Percentiles rank a stretch among this genome's conserved stretches.
Evolutionary conservation across 1,140 invertebrate genomes (phyloP).

Genomic region (Lucilia cuprina): DNA sequence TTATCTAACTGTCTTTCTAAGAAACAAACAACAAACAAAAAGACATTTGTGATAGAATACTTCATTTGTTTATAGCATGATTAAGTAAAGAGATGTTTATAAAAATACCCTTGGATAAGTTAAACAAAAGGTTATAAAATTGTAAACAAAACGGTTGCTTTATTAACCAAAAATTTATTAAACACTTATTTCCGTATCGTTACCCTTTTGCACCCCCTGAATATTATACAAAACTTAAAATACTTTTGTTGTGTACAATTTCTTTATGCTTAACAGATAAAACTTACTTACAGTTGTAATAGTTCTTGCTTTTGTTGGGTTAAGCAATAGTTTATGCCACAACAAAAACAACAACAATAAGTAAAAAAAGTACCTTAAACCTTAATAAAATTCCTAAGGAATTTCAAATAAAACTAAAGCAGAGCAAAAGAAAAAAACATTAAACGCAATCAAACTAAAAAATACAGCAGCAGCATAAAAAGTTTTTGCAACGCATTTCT

Average conservation of each 20-base stretch:
- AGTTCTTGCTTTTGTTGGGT: background rate
- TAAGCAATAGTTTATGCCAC: background rate
- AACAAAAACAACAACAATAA: no score
- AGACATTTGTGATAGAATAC: background rate
- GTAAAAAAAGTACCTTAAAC: background rate
- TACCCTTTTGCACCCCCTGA: constrained; percentile 1
- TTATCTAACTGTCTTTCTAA: background rate
- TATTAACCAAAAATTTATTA: constrained; percentile 28
- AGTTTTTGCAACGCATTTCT: constrained; percentile 3
- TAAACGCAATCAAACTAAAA: constrained; percentile 9
- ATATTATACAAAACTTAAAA: background rate
- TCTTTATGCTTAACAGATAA: background rate
- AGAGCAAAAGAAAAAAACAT: background rate
- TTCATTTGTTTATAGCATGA: background rate
- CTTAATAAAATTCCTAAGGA: background rate
- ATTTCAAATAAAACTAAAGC: background rate
- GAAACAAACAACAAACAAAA: background rate
- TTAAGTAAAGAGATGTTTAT: background rate
- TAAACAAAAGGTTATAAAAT: background rate
- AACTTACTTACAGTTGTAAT: background rate
- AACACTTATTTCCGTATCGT: constrained; percentile 10
- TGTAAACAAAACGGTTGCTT: background rate
- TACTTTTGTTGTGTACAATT: background rate
- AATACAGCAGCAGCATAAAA: background rate
- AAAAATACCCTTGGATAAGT: no score